Percentiles rank a stretch among this genome's conserved stretches.
Evolutionary conservation across 2,113 vertebrate species (phyloP).

Genomic region (Thunnus thynnus): DNA sequence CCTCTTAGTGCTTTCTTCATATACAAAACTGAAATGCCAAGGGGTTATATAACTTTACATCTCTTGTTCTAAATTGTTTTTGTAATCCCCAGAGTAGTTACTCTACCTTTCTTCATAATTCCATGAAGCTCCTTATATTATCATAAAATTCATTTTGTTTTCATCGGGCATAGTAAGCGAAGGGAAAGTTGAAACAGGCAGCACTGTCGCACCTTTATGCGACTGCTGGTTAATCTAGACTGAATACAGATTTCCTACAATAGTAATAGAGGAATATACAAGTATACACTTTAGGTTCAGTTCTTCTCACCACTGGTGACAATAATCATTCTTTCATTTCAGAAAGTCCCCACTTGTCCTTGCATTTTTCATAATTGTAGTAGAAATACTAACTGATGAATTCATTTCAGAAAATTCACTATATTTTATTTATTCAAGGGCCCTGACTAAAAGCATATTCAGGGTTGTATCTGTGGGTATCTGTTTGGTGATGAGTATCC

Average conservation of each 20-base stretch:
- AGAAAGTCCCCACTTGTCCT: conserved; percentile 11
- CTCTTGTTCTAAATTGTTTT: not conserved
- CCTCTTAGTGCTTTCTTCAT: not conserved
- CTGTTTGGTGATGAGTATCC: not conserved
- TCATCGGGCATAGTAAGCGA: not conserved
- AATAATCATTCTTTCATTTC: conserved; percentile 12
- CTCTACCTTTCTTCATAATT: not conserved
- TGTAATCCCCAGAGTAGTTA: conserved; percentile 15
- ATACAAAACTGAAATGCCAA: not conserved
- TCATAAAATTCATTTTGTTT: conserved; percentile 29
- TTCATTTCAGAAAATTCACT: conserved; percentile 12
- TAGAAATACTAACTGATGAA: conserved; percentile 24
- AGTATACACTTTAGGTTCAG: not conserved
- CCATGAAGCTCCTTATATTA: not conserved
- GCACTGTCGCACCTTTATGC: not conserved
- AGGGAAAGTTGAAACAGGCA: conserved; percentile 5
- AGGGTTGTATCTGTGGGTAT: not conserved
- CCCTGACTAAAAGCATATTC: not conserved
- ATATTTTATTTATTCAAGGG: not conserved
- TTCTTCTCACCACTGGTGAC: not conserved
- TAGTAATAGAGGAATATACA: not conserved
- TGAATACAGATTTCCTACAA: not conserved
- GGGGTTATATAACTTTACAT: not conserved
- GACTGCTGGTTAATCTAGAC: too few species aligned
- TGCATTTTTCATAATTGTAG: conserved; percentile 24